A percentile compares a stretch with the other conserved stretches of the same genome.
Conservation (phyloP, 2,113 vertebrate species). For the Nasalis larvatus region DNA sequence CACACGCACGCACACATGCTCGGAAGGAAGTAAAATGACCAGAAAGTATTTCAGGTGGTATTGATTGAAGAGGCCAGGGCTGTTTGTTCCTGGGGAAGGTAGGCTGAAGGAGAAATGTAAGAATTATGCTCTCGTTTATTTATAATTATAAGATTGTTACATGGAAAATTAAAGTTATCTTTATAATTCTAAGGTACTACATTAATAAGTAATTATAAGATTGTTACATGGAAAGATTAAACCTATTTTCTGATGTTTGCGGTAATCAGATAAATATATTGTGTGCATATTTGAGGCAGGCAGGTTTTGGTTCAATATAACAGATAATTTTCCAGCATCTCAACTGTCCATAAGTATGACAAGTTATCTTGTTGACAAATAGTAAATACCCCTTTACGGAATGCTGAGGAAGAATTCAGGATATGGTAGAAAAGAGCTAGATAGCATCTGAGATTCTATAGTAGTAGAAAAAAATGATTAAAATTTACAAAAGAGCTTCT, state of each 20-base stretch:
- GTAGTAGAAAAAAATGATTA: neutral
- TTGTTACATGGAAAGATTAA: neutral
- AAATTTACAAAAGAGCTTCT: neutral
- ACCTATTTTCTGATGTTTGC: neutral
- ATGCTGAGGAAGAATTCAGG: neutral
- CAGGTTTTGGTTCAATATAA: neutral
- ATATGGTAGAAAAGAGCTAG: neutral
- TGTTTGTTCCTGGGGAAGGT: neutral
- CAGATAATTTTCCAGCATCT: neutral
- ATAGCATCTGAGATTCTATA: neutral
- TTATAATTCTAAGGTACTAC: neutral
- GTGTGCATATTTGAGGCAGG: neutral
- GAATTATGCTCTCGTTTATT: neutral
- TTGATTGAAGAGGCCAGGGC: neutral
- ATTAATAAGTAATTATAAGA: neutral
- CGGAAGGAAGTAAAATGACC: neutral
- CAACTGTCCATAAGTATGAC: neutral
- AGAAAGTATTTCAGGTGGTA: neutral
- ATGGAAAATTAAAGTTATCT: neutral
- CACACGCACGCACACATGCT: too few species aligned
- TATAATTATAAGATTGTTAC: neutral
- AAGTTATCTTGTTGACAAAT: constrained; percentile 1
- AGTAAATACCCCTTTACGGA: neutral
- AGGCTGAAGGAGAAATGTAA: neutral
- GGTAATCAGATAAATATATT: neutral